Base-by-base conservation (phyloP, 2,797 vertebrate genomes). In the Myotis findleyi region DNA sequence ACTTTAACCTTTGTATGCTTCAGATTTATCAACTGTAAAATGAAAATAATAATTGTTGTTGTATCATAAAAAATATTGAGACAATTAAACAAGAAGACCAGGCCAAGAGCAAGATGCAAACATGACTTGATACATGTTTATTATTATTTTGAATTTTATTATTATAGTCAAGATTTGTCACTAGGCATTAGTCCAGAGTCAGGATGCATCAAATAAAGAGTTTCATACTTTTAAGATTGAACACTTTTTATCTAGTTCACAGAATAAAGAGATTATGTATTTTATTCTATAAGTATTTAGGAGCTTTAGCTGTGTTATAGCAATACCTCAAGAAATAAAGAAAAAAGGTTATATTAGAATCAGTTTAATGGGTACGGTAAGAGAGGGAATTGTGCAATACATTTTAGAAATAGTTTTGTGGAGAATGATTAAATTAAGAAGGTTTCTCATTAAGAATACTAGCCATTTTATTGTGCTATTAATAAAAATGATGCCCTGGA, bases 321-420 rank as follows among this genome's bases (percentile, higher is more conserved):
- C 6, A 44, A 44, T 80, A 30, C 51, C 8, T 95, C 41, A 83
- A 17, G 53, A 91, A 77, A 59, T 17, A 73, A 72, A 90, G 30
- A 44, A 59, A 90, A 83, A 77, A 77, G 9, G 0, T 86, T 84
- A 23, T 36, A 16, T 84, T 77, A 75, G 30, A 87, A 87, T 41
- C 38, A 57, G 27, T 55, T 7, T 47, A 69, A 57, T 73, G 10
- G n/a, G 7, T 66, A 20, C 72, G 59, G 14, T 85, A 77, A 55
- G 8, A 55, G 8, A 51, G 10, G 17, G 9, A 85, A 86, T 55
- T 79, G 33, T 88, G 4, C 23, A 18, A 23, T 80, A 36, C 21
- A 72, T 86, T 88, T 90, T 87, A 94, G 30, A 79, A 92, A 91
- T 25, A 71, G 30, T 72, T 86, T 64, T 86, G 10, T 21, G 21